Conservation (phyloP, 1,140 invertebrate genomes). For the Drosophila suzukii region DNA sequence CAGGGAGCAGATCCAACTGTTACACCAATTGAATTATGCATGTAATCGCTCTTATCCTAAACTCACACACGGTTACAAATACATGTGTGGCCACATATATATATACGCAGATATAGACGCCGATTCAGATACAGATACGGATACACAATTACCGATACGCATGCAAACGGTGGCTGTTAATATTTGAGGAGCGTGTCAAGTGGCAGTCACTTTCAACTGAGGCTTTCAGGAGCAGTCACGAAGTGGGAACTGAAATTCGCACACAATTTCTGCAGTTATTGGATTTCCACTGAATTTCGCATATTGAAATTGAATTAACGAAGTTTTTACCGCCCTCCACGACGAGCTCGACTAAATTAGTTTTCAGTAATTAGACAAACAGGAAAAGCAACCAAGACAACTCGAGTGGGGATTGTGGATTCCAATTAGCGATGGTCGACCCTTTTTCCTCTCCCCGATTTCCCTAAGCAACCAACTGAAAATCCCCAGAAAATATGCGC, state of each 20-base stretch:
- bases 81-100: background rate
- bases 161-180: constrained; percentile 30
- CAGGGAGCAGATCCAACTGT: constrained; percentile 45
- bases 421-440: constrained; percentile 62
- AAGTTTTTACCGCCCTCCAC: constrained; percentile 11
- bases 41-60: constrained; percentile 73
- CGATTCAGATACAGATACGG: constrained; percentile 20
- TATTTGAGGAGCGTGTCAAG: constrained; percentile 56
- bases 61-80: constrained; percentile 14
- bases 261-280: constrained; percentile 38
- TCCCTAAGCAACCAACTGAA: constrained; percentile 23
- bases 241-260: constrained; percentile 25
- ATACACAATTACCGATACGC: constrained; percentile 6
- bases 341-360: constrained; percentile 54
- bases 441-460: constrained; percentile 23
- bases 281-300: constrained; percentile 45
- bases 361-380: constrained; percentile 69
- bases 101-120: constrained; percentile 12
- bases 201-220: constrained; percentile 32
- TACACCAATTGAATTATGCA: constrained; percentile 80
- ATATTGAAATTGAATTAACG: constrained; percentile 65
- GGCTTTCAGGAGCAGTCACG: constrained; percentile 24
- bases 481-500: constrained; percentile 70
- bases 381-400: constrained; percentile 20
- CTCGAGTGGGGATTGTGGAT: constrained; percentile 34